Evolutionary conservation across 2,797 vertebrate species (phyloP), one percentile per base, ranked within the genome.

Genomic region (Arnoldichthys spilopterus): DNA sequence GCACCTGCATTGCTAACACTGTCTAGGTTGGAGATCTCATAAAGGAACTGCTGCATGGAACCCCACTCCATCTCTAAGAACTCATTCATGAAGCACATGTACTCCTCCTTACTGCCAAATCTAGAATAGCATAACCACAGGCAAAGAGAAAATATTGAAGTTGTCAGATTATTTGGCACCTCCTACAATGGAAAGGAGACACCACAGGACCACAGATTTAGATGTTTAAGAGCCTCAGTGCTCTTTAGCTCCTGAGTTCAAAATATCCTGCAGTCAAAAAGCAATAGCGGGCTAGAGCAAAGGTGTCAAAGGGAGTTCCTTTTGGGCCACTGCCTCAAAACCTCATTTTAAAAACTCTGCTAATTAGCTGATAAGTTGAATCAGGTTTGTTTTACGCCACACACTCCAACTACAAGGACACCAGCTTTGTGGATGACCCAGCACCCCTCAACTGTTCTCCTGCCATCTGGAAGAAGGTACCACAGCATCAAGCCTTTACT

Each of bases 51-150:
- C 91, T 98, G 97, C 97, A 98, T 98, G 88, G 96, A 97, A 68
- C 93, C 95, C 96, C 97, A 98, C 91, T 98, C 97, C 93, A 97
- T 95, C 91, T 98, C 97, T 92, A 98, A 91, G 87, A 98, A 98
- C 90, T 98, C 97, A 0, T 98, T 98, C 96, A 98, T 98, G 91
- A 98, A 98, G 49, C 95, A 96, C 94, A 98, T 94, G 91, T 96
- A 96, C 64, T 94, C 93, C 86, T 98, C 97, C 89, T 98, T 98
- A 83, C 96, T 96, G 83, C 96, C 96, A 69, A 98, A 98, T 92
- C 97, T 98, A 80, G 47, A 76, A 58, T 66, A 58, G 22, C 7
- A 62, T 47, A 30, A 49, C 18, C 24, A 76, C 73, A 61, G n/a
- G n/a, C n/a, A n/a, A n/a, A n/a, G 79, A 70, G 26, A 56, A 37